A percentile compares a stretch with the other conserved stretches of the same genome.
Evolutionary conservation across 1,140 invertebrate species (phyloP).

Genomic region (Lysiphlebus fabarum): DNA sequence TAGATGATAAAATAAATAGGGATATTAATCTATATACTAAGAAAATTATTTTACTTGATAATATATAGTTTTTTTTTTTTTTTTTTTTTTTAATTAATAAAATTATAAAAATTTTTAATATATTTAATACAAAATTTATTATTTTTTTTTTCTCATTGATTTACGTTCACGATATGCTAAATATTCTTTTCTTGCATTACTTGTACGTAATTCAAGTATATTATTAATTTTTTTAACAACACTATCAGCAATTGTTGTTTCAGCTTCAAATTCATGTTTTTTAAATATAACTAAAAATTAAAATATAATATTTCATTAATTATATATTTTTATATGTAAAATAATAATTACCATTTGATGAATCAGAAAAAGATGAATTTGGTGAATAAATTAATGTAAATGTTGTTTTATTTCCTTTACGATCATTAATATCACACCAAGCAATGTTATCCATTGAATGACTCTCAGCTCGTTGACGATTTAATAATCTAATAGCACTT

Average conservation of each 20-base stretch:
- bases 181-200: conserved; percentile 75
- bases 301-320: conserved; percentile 20
- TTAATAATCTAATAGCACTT: conserved; percentile 70
- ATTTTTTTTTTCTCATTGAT: conserved; percentile 55
- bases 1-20: conserved; percentile 29
- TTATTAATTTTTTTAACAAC: conserved; percentile 85
- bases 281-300: conserved; percentile 62
- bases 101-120: conserved; percentile 16
- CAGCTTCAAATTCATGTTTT: conserved; percentile 83
- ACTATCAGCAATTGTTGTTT: conserved; percentile 69
- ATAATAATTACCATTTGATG: conserved; percentile 40
- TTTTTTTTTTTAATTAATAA: background rate
- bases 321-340: conserved; percentile 18
- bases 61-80: conserved; percentile 5
- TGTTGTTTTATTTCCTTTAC: conserved; percentile 60
- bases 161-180: conserved; percentile 62
- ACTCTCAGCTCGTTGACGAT: conserved; percentile 66
- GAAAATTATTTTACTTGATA: background rate
- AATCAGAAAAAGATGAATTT: conserved; percentile 39
- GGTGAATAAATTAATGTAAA: conserved; percentile 63
- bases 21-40: conserved; percentile 26
- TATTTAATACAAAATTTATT: conserved; percentile 6
- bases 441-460: conserved; percentile 83
- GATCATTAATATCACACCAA: conserved; percentile 77
- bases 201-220: conserved; percentile 78